Evolutionary conservation across 2,888 invertebrate species (phyloP).

Genomic region (Rhagonycha fulva): DNA sequence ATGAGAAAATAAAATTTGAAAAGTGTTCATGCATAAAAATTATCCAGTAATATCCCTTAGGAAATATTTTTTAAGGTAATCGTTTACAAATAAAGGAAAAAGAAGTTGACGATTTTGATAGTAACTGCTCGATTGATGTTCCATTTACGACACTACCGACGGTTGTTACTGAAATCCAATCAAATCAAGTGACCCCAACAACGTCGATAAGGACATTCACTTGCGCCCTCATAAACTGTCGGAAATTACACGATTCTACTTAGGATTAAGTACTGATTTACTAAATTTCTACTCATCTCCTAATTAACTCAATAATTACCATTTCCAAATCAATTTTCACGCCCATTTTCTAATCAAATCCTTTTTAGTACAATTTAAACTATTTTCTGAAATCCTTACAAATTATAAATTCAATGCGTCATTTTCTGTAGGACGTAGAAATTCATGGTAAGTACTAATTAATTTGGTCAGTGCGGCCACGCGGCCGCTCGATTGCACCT

Average conservation of each 20-base stretch:
- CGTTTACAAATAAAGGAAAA: slow-evolving; percentile 32
- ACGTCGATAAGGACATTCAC: slow-evolving; percentile 42
- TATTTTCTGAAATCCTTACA: not conserved
- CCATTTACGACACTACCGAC: slow-evolving; percentile 51
- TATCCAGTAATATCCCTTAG: slow-evolving; percentile 28
- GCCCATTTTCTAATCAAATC: not conserved
- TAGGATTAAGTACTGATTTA: slow-evolving; percentile 46
- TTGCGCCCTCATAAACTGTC: slow-evolving; percentile 47
- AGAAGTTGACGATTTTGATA: slow-evolving; percentile 44
- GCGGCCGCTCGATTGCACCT: too few relatives aligned
- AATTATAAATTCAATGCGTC: not conserved
- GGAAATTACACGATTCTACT: slow-evolving; percentile 52
- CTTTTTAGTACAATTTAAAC: not conserved
- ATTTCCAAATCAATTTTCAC: not conserved
- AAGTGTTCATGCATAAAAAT: slow-evolving; percentile 24
- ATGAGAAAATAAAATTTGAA: not conserved
- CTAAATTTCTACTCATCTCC: slow-evolving; percentile 42
- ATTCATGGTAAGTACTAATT: too few relatives aligned
- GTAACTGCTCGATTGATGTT: slow-evolving; percentile 46
- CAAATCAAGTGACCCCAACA: slow-evolving; percentile 50
- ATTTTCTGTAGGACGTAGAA: too few relatives aligned
- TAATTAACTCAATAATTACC: slow-evolving; percentile 29
- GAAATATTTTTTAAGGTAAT: slow-evolving; percentile 25
- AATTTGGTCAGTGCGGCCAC: too few relatives aligned
- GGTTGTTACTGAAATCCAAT: slow-evolving; percentile 51